Evolutionary conservation across 2,888 invertebrate species (phyloP), one percentile per base, ranked within the genome.

Genomic region (Crossocerus cetratus): DNA sequence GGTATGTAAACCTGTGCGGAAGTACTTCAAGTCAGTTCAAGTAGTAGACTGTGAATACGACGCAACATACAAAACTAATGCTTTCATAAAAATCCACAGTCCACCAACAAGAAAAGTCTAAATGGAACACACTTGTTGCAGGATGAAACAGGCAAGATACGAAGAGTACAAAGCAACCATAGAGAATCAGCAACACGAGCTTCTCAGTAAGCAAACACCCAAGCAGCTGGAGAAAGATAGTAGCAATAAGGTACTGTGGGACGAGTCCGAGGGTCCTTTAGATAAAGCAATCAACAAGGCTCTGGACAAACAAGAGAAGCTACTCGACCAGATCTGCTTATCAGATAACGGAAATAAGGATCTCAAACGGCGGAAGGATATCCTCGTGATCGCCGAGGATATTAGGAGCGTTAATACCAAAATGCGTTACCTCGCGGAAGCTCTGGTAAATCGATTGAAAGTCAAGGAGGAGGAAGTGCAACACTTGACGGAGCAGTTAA

Each of bases 221-320:
- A 87, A 86, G 53, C 76, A 81, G n/a, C 61, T 65, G 4, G 85
- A 84, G n/a, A 87, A 85, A 62, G 84, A 77, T 42, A 80, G 69
- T 54, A 60, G 77, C 0, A 66, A 73, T 3, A 72, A 81, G 11
- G 53, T 64, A 21, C 54, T 68, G 2, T 65, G 54, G 0, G 85
- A 85, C 0, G 85, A 85, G 64, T 77, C 74, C 5, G 84, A 86
- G 20, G 84, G 81, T 44, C 83, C 87, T 1, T 76, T 90, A 57
- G 85, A 87, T n/a, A 83, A 86, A 71, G 88, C 86, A 14, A 94
- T 95, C 77, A 94, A 93, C 84, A 92, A 91, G 88, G 93, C 93
- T 22, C 93, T 95, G 81, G 93, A 94, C 84, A 94, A 94, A 84
- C 93, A 94, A n/a, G 94, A 95, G 85, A 93, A 93, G 58, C 74